A percentile compares a stretch with the other conserved stretches of the same genome.
These are phyloP conservation scores for Cairina moschata DNA, from an alignment of 2,113 vertebrate species.

Conservation along the genomic window DNA sequence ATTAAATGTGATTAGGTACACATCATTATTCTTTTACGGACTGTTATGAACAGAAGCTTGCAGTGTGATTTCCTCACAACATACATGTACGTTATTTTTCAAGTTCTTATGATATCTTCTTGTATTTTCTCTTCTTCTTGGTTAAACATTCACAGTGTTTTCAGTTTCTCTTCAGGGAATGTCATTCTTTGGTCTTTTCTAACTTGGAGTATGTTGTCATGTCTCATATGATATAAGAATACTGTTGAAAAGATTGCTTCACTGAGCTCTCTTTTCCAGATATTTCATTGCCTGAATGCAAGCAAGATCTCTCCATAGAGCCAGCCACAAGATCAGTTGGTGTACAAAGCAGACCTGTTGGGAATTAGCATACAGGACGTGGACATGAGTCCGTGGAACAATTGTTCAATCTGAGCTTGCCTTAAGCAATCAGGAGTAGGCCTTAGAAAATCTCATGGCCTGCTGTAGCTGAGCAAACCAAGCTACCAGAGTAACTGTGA, in stretches of 20 bases:
- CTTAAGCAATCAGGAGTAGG: no score
- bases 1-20: background rate
- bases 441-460: no score
- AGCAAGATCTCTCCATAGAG: background rate
- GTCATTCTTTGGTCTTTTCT: background rate
- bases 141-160: background rate
- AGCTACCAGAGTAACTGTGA: no score
- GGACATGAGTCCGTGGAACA: no score
- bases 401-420: no score
- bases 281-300: background rate
- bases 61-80: background rate
- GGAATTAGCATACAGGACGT: no score
- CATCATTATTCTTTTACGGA: background rate
- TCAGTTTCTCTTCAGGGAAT: background rate
- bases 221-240: background rate
- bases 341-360: background rate
- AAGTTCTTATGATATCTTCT: background rate
- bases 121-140: background rate
- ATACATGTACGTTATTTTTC: background rate
- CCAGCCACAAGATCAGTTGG: background rate
- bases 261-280: background rate
- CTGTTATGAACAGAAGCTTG: background rate
- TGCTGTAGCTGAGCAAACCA: no score
- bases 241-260: background rate
- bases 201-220: background rate